These are phyloP conservation scores for Dasysyrphus albostriatus DNA, from an alignment of 2,888 invertebrate species.

Conservation along the genomic window DNA sequence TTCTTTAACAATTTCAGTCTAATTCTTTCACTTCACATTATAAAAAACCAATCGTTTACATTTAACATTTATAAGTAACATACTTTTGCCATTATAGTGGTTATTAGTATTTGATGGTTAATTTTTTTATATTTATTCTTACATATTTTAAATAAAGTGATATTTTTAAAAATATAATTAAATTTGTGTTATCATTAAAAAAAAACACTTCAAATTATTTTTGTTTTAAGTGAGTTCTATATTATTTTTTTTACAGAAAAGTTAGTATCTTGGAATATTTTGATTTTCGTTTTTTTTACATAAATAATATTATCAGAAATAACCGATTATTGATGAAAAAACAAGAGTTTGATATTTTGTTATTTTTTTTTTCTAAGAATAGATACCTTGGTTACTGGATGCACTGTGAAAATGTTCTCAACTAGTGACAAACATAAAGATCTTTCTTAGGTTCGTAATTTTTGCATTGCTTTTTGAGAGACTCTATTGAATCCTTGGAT, in stretches of 20 bases:
- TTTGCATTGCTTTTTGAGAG: no score
- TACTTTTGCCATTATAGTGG: not conserved
- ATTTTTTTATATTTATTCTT: not conserved
- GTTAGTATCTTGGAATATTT: no score
- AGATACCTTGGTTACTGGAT: no score
- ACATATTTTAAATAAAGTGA: not conserved
- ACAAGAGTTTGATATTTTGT: no score
- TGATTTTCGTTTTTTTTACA: no score
- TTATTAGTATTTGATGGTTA: not conserved
- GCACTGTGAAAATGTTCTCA: no score
- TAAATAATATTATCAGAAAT: no score
- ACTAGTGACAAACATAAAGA: no score
- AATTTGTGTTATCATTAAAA: not conserved
- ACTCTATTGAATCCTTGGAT: no score
- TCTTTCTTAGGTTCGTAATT: no score
- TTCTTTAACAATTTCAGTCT: conserved; percentile 67
- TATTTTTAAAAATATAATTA: not conserved
- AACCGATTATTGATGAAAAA: no score
- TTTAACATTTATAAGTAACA: not conserved
- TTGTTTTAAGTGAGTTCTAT: not conserved
- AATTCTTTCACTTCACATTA: conserved; percentile 49
- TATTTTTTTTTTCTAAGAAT: no score
- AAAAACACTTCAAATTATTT: not conserved
- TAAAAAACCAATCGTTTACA: conserved; percentile 37
- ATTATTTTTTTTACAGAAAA: not conserved